Conservation (phyloP, 1,140 invertebrate species). For the Streblospio benedicti region DNA sequence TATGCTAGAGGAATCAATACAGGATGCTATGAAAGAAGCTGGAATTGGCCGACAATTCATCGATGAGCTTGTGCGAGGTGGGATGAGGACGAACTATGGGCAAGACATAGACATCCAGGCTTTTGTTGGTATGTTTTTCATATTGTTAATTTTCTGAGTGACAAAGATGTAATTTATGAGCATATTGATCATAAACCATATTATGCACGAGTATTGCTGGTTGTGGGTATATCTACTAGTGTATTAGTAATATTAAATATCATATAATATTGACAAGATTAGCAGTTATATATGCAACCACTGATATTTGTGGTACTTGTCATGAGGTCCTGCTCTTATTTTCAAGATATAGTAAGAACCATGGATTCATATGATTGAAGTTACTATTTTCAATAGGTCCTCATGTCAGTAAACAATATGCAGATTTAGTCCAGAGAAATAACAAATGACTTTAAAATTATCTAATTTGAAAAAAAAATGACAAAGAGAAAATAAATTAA, state of each 20-base stretch:
- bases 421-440: too few species aligned
- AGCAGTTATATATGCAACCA: background rate
- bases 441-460: too few species aligned
- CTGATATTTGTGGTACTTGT: background rate
- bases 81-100: constrained; percentile 57
- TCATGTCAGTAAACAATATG: too few species aligned
- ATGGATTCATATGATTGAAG: too few species aligned
- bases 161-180: background rate
- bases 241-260: background rate
- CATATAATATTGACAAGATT: background rate
- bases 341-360: too few species aligned
- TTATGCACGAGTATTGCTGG: background rate
- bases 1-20: too few species aligned
- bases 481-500: background rate
- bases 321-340: too few species aligned
- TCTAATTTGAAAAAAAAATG: too few species aligned
- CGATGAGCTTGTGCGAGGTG: constrained; percentile 53
- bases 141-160: background rate
- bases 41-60: too few species aligned
- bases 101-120: constrained; percentile 54
- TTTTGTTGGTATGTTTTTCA: constrained; percentile 53
- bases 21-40: too few species aligned
- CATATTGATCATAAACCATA: too few species aligned
- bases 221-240: background rate
- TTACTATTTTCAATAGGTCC: too few species aligned